A percentile compares a stretch with the other conserved stretches of the same genome.
Evolutionary conservation across 1,140 invertebrate species (phyloP).

Genomic region (Bombus ignitus): DNA sequence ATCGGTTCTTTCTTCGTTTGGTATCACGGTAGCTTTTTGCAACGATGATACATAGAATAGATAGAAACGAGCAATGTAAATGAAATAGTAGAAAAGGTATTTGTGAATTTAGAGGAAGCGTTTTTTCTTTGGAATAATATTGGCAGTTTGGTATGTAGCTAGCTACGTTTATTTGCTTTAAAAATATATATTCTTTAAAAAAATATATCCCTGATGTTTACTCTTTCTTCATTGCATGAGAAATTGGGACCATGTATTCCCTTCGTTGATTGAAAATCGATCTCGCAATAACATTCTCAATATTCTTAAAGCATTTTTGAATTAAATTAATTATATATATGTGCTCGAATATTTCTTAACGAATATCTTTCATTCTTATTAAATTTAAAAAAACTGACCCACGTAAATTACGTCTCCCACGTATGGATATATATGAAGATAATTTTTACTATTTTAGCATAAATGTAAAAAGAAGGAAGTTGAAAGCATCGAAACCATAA

Average conservation of each 20-base stretch:
- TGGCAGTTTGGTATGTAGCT: background rate
- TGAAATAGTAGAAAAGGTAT: background rate
- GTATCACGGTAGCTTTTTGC: background rate
- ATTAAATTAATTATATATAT: too few relatives aligned
- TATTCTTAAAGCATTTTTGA: background rate
- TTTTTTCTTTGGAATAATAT: background rate
- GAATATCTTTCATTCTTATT: too few relatives aligned
- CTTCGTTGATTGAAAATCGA: background rate
- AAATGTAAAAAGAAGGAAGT: too few relatives aligned
- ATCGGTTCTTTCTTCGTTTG: background rate
- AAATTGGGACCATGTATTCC: background rate
- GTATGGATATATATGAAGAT: too few relatives aligned
- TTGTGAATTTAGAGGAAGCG: background rate
- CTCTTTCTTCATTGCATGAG: too few relatives aligned
- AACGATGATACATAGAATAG: too few relatives aligned
- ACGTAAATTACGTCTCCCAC: too few relatives aligned
- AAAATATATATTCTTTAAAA: background rate
- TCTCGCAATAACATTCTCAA: background rate
- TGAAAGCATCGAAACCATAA: too few relatives aligned
- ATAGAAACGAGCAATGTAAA: background rate
- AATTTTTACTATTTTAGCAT: too few relatives aligned
- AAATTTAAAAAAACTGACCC: too few relatives aligned
- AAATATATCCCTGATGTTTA: background rate
- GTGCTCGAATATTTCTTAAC: too few relatives aligned
- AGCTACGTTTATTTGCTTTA: background rate